A percentile compares a stretch with the other conserved stretches of the same genome.
These are phyloP conservation scores for Coelogynopora nodosa DNA, from an alignment of 2,888 invertebrate species.

Conservation along the genomic window DNA sequence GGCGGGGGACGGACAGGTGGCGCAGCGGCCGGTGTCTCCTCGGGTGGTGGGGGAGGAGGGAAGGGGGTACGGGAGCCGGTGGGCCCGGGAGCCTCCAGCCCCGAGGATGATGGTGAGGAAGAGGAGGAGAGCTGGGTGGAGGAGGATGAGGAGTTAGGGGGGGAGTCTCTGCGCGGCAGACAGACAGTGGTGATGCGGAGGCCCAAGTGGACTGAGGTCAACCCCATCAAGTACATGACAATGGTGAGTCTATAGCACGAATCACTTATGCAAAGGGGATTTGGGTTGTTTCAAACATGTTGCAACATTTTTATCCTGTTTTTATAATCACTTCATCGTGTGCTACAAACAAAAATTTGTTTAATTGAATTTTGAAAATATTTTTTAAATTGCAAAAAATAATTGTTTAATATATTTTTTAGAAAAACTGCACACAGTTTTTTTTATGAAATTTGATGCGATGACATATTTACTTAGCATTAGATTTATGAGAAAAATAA, in stretches of 20 bases:
- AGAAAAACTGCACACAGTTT: too few relatives aligned
- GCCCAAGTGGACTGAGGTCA: not conserved
- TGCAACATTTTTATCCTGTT: too few relatives aligned
- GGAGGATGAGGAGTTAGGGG: slow-evolving; percentile 1
- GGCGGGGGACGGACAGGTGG: not conserved
- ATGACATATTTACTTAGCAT: too few relatives aligned
- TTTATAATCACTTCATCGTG: too few relatives aligned
- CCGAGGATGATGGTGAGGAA: slow-evolving; percentile 10
- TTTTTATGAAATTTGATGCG: too few relatives aligned
- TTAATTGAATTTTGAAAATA: too few relatives aligned
- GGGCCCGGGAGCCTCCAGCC: slow-evolving; percentile 29
- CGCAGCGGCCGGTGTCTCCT: not conserved
- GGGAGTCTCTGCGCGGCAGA: not conserved
- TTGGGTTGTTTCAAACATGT: too few relatives aligned
- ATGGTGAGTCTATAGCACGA: not conserved
- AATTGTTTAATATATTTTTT: too few relatives aligned
- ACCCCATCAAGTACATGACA: slow-evolving; percentile 3
- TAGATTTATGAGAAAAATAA: too few relatives aligned
- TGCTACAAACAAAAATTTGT: too few relatives aligned
- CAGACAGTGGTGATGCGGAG: not conserved
- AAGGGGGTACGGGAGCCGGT: slow-evolving; percentile 35
- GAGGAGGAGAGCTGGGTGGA: slow-evolving; percentile 27
- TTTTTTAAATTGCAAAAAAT: too few relatives aligned
- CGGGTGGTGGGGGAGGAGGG: not conserved
- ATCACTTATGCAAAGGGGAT: too few relatives aligned